phyloP scores from a whole-genome alignment of 2,888 invertebrate genomes.

The Fissipunctia ypsillon region DNA sequence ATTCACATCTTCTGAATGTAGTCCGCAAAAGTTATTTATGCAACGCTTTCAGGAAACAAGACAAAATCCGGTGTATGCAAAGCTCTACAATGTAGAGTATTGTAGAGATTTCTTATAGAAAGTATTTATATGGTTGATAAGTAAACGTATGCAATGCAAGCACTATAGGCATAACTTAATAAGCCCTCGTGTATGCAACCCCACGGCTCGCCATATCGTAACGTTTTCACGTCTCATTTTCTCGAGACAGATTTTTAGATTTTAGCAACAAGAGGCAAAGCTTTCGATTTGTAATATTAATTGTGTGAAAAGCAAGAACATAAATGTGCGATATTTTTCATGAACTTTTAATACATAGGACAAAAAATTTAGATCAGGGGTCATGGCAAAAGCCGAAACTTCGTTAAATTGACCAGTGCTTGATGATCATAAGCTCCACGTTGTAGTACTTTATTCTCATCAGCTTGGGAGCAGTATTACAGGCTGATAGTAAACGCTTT shows the following conservation, averaged over 20 bases:
- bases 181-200: slow-evolving; percentile 78
- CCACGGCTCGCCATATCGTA: slow-evolving; percentile 68
- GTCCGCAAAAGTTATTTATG: slow-evolving; percentile 13
- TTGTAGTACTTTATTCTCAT: not conserved
- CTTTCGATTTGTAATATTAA: slow-evolving; percentile 11
- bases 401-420: not conserved
- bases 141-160: slow-evolving; percentile 57
- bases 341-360: not conserved
- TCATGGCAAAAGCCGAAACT: not conserved
- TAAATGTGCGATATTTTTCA: not conserved
- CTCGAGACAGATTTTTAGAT: slow-evolving; percentile 31
- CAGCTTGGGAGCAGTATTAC: not conserved
- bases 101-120: too few species aligned
- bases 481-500: not conserved
- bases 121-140: slow-evolving; percentile 1
- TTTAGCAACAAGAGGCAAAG: not conserved
- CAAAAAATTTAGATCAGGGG: not conserved
- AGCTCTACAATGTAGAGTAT: too few species aligned
- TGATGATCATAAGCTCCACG: not conserved
- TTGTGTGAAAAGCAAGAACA: not conserved
- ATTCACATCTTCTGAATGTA: not conserved
- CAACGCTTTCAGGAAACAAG: not conserved
- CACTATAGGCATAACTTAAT: slow-evolving; percentile 74
- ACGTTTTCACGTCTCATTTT: slow-evolving; percentile 74
- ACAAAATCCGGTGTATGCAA: not conserved